Evolutionary conservation across 2,888 invertebrate species (phyloP).

Genomic region (Drosophila lacicola): DNA sequence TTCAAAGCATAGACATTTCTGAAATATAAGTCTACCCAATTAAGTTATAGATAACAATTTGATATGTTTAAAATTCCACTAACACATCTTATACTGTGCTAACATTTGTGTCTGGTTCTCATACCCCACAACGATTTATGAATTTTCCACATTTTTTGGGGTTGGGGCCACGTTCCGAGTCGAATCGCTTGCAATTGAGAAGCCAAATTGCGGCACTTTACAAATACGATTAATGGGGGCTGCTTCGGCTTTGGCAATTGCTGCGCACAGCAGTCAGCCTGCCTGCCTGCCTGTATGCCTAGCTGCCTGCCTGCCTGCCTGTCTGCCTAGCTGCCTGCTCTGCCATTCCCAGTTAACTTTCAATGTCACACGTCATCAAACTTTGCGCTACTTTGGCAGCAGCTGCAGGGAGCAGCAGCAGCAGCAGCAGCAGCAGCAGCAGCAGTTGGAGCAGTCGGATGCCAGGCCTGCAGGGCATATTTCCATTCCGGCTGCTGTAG

Average conservation of each 20-base stretch:
- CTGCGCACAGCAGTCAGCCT: conserved; percentile 1
- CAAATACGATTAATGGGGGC: conserved; percentile 30
- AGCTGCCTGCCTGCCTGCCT: conserved; percentile 24
- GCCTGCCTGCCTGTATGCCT: neutral
- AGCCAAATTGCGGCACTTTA: conserved; percentile 63
- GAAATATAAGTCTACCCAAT: too few relatives aligned
- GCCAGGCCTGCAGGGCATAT: conserved; percentile 5
- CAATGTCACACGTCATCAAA: conserved; percentile 78
- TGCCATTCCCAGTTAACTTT: conserved; percentile 60
- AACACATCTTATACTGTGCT: too few relatives aligned
- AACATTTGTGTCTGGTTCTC: too few relatives aligned
- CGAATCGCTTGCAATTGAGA: conserved; percentile 48
- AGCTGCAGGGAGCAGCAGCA: neutral
- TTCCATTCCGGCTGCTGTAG: conserved; percentile 15
- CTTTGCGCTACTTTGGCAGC: conserved; percentile 44
- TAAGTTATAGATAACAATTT: too few relatives aligned
- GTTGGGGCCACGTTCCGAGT: conserved; percentile 22
- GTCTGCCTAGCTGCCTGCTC: conserved; percentile 7
- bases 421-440: too few relatives aligned
- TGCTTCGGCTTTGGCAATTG: neutral
- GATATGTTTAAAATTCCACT: too few relatives aligned
- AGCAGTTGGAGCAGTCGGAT: neutral
- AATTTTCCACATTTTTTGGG: neutral
- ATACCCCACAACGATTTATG: neutral
- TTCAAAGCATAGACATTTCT: too few relatives aligned